Evolutionary conservation across 2,797 vertebrate genomes (phyloP).

Genomic region (Danio aesculapii): DNA sequence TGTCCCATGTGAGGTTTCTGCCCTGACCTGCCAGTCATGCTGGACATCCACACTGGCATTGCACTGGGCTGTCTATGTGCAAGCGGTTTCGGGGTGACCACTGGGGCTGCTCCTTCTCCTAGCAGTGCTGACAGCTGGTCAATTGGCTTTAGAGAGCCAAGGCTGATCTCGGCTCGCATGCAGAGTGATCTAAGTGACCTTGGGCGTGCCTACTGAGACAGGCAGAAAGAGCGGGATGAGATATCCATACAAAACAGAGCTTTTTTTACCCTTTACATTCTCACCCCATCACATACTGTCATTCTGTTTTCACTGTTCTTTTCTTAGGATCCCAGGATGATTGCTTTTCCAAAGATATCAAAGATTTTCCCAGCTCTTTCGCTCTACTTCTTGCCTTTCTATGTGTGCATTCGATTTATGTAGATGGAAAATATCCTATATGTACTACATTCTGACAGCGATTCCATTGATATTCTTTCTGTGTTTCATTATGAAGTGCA

Average conservation of each 20-base stretch:
- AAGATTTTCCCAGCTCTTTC: background rate
- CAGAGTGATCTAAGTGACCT: constrained; percentile 58
- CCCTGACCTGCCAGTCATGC: constrained; percentile 54
- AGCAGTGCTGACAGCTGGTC: constrained; percentile 61
- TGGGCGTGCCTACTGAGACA: constrained; percentile 53
- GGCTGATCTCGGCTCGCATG: constrained; percentile 50
- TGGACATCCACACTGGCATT: constrained; percentile 19
- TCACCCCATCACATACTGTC: constrained; percentile 13
- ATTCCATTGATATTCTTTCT: too few species aligned
- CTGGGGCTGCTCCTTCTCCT: constrained; percentile 50
- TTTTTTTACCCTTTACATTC: constrained; percentile 46
- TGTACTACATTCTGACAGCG: too few species aligned
- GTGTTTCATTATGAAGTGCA: too few species aligned
- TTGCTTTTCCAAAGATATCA: constrained; percentile 15
- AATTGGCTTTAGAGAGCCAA: constrained; percentile 53
- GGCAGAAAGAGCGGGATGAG: constrained; percentile 49
- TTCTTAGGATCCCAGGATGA: background rate
- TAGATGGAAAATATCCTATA: too few species aligned
- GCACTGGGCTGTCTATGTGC: constrained; percentile 4
- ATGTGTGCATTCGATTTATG: too few species aligned
- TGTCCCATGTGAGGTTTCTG: constrained; percentile 40
- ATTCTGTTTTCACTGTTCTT: background rate
- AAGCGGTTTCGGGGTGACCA: constrained; percentile 45
- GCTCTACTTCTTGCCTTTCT: too few species aligned
- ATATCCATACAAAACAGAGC: constrained; percentile 43